Conservation (phyloP, 2,113 vertebrate genomes). For the Ascaphus truei region DNA sequence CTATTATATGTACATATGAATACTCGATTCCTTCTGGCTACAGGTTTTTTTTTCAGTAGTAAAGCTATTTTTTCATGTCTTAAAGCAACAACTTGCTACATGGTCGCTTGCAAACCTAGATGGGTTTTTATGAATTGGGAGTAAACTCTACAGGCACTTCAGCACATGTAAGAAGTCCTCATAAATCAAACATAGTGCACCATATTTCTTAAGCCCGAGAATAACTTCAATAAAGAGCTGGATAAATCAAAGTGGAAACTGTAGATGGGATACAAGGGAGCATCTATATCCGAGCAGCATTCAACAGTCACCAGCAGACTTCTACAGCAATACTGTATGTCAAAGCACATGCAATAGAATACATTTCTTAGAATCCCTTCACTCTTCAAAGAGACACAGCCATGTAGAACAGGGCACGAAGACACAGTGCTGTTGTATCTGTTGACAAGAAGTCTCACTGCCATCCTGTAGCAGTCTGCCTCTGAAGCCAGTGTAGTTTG, state of each 20-base stretch:
- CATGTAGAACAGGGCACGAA: conserved; percentile 16
- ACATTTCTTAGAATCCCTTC: conserved; percentile 16
- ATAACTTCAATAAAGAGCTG: conserved; percentile 6
- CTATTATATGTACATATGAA: conserved; percentile 9
- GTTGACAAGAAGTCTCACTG: conserved; percentile 39
- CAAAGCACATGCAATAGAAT: conserved; percentile 25
- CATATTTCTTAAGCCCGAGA: conserved; percentile 11
- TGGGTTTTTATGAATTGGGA: conserved; percentile 18
- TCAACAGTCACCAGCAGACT: conserved; percentile 25
- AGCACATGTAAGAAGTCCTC: conserved; percentile 23
- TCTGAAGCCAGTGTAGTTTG: conserved; percentile 8
- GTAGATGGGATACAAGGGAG: conserved; percentile 11
- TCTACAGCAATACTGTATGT: conserved; percentile 29
- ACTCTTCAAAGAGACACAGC: conserved; percentile 24
- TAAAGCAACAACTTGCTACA: conserved; percentile 25
- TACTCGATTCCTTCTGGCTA: conserved; percentile 11
- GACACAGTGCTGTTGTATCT: conserved; percentile 34
- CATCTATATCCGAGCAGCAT: conserved; percentile 23
- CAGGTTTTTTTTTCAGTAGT: conserved; percentile 9
- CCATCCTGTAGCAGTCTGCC: not conserved
- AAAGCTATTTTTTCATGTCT: conserved; percentile 15
- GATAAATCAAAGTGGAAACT: conserved; percentile 24
- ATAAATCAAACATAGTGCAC: conserved; percentile 15
- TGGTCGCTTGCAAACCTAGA: not conserved
- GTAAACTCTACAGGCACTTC: conserved; percentile 24